phyloP scores from a whole-genome alignment of 2,797 vertebrate genomes.

The Pteropus rufus region DNA sequence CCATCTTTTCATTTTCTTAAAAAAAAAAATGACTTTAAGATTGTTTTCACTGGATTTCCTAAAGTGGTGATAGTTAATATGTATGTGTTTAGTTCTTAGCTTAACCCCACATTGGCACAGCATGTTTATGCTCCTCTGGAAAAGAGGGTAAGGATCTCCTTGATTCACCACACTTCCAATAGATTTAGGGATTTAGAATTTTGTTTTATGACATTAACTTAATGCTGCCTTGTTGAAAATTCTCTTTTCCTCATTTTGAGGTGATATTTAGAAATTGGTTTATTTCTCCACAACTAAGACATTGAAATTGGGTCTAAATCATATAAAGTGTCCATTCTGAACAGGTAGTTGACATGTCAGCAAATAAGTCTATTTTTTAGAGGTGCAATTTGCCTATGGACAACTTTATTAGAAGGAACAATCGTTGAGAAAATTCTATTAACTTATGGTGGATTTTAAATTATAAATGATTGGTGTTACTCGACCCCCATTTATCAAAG shows the following conservation, averaged over 20 bases:
- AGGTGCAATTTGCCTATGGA: not conserved
- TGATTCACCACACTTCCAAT: constrained; percentile 28
- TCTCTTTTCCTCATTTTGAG: constrained; percentile 8
- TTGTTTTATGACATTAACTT: constrained; percentile 11
- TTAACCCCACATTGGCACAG: not conserved
- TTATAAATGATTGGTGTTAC: not conserved
- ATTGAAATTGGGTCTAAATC: not conserved
- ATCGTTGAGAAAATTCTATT: not conserved
- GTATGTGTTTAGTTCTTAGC: not conserved
- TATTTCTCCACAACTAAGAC: not conserved
- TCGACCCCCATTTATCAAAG: not conserved
- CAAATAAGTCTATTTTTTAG: not conserved
- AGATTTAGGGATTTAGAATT: not conserved
- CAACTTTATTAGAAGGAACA: not conserved
- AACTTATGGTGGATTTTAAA: not conserved
- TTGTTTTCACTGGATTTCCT: not conserved
- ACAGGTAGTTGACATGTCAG: not conserved
- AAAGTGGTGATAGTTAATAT: not conserved
- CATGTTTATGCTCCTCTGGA: not conserved
- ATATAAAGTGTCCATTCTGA: not conserved
- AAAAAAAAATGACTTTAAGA: not conserved
- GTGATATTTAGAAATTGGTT: not conserved
- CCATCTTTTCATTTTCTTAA: not conserved
- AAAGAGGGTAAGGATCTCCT: not conserved
- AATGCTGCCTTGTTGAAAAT: constrained; percentile 11